These are phyloP conservation scores for Characodon lateralis DNA, from an alignment of 2,797 vertebrate genomes.

Conservation along the genomic window DNA sequence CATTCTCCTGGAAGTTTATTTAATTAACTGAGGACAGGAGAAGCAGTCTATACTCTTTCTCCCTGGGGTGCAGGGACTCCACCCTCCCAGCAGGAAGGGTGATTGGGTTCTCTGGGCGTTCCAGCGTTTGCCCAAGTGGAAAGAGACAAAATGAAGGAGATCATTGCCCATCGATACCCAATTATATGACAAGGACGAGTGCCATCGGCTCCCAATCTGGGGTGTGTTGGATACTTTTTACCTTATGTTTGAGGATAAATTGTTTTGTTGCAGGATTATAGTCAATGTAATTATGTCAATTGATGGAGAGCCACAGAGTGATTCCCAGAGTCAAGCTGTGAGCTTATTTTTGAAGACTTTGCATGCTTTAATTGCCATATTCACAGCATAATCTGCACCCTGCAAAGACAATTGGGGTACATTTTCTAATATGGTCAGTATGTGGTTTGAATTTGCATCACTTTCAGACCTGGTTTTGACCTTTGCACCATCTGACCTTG, in stretches of 20 bases:
- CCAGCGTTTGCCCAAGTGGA: conserved; percentile 76
- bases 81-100: conserved; percentile 74
- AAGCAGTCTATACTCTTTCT: conserved; percentile 43
- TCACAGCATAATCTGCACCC: conserved; percentile 44
- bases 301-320: conserved; percentile 34
- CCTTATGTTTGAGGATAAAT: conserved; percentile 64
- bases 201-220: conserved; percentile 51
- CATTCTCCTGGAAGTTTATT: conserved; percentile 55
- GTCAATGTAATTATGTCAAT: conserved; percentile 71
- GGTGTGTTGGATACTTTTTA: conserved; percentile 31
- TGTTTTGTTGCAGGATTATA: conserved; percentile 64
- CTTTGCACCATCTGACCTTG: neutral
- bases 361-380: conserved; percentile 39
- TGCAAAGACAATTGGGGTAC: neutral
- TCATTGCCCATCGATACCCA: conserved; percentile 81
- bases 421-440: conserved; percentile 5
- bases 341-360: conserved; percentile 55
- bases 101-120: conserved; percentile 80
- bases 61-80: conserved; percentile 54
- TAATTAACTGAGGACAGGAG: conserved; percentile 53
- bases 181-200: conserved; percentile 69
- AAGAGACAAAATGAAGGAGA: conserved; percentile 75
- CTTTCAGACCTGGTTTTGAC: neutral
- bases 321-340: conserved; percentile 65
- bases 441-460: neutral